Evolutionary conservation across 2,797 vertebrate genomes (phyloP).

Genomic region (Pseudochaenichthys georgianus): DNA sequence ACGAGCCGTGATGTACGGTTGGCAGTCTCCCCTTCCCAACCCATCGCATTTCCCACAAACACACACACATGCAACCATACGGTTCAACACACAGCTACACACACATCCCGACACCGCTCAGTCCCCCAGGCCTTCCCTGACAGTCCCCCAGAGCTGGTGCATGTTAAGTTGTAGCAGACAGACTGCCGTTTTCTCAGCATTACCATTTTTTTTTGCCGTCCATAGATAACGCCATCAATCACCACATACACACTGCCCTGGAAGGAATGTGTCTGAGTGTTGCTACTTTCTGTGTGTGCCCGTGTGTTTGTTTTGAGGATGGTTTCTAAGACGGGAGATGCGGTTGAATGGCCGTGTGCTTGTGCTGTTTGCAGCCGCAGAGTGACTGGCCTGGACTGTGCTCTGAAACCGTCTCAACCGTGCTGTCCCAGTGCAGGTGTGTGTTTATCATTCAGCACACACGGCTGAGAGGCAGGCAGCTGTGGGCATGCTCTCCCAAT

Average conservation of each 20-base stretch:
- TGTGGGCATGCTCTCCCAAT: conserved; percentile 76
- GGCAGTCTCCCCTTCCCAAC: conserved; percentile 81
- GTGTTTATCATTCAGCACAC: conserved; percentile 84
- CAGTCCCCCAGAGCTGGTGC: conserved; percentile 79
- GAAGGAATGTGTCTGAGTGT: conserved; percentile 71
- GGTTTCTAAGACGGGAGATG: conserved; percentile 74
- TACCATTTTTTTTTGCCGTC: conserved; percentile 71
- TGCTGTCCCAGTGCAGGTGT: conserved; percentile 80
- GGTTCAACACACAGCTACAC: conserved; percentile 64
- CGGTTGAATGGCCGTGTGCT: conserved; percentile 73
- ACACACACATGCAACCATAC: conserved; percentile 56
- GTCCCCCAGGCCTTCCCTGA: conserved; percentile 78
- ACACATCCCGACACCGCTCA: conserved; percentile 69
- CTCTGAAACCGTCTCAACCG: conserved; percentile 72
- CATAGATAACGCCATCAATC: conserved; percentile 85
- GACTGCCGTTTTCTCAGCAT: conserved; percentile 82
- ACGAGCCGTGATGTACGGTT: conserved; percentile 86
- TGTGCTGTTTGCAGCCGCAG: conserved; percentile 71
- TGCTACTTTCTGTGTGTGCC: conserved; percentile 68
- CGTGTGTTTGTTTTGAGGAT: conserved; percentile 74
- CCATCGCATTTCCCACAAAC: conserved; percentile 69
- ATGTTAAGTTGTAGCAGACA: conserved; percentile 81
- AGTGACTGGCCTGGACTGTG: conserved; percentile 76
- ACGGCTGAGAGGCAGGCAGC: conserved; percentile 75
- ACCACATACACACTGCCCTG: conserved; percentile 66